Percentiles rank a stretch among this genome's conserved stretches.
phyloP scores from a whole-genome alignment of 2,113 vertebrate genomes.

The Himantopus leucocephalus region DNA sequence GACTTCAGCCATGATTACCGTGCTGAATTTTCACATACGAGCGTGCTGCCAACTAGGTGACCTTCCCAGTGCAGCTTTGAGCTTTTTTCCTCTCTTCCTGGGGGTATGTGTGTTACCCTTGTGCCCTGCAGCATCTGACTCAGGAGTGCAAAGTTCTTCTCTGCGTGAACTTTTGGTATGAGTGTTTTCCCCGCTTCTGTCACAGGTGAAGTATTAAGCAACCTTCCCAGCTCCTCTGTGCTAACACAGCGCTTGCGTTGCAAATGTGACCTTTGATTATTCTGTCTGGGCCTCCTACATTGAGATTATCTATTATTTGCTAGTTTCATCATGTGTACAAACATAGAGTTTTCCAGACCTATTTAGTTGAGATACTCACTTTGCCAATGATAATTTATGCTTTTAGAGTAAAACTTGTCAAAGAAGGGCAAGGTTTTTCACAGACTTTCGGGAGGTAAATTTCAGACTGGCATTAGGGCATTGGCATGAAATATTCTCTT shows the following conservation, averaged over 20 bases:
- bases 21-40: neutral
- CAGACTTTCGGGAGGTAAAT: neutral
- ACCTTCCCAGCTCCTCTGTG: neutral
- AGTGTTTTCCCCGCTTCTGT: neutral
- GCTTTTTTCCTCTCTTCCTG: neutral
- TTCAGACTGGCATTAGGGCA: neutral
- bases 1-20: neutral
- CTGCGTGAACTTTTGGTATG: neutral
- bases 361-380: neutral
- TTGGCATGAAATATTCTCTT: neutral
- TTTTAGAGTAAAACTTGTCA: neutral
- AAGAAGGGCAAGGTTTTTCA: neutral
- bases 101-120: neutral
- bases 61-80: neutral
- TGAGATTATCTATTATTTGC: neutral
- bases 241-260: neutral
- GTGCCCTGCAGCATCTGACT: neutral
- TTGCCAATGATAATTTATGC: neutral
- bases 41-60: neutral
- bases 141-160: conserved; percentile 20
- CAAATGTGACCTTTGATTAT: neutral
- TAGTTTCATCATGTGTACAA: neutral
- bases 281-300: neutral
- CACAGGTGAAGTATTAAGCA: neutral
- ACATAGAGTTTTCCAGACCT: neutral